These are phyloP conservation scores for Drosophila oshimai DNA, from an alignment of 1,140 invertebrate species.

Conservation along the genomic window DNA sequence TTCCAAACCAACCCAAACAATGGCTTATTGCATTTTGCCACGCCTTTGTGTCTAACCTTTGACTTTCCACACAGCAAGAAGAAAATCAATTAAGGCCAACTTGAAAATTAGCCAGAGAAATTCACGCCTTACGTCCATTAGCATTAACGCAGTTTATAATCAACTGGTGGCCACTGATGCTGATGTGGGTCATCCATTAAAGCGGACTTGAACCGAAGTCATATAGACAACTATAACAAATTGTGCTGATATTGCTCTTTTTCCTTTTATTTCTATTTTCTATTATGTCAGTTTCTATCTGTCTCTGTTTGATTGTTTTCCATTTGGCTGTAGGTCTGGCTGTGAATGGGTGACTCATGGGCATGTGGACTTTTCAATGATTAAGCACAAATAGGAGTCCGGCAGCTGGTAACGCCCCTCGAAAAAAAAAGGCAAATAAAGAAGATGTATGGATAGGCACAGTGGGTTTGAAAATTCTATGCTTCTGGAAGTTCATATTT, in stretches of 20 bases:
- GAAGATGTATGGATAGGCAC: not conserved
- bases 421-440: not conserved
- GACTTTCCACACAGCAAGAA: slow-evolving; percentile 5
- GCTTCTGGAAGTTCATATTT: not conserved
- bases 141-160: slow-evolving; percentile 31
- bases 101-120: slow-evolving; percentile 27
- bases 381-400: slow-evolving; percentile 37
- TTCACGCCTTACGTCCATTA: slow-evolving; percentile 27
- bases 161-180: slow-evolving; percentile 29
- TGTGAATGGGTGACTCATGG: slow-evolving; percentile 28
- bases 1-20: no score
- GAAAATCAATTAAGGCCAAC: slow-evolving; percentile 57
- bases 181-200: slow-evolving; percentile 35
- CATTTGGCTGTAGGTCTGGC: slow-evolving; percentile 18
- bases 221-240: slow-evolving; percentile 14
- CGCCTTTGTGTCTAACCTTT: slow-evolving; percentile 7
- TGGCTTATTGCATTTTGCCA: slow-evolving; percentile 19
- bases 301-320: slow-evolving; percentile 28
- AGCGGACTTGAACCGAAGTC: slow-evolving; percentile 16
- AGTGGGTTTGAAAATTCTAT: not conserved
- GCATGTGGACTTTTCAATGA: slow-evolving; percentile 31
- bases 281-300: slow-evolving; percentile 16
- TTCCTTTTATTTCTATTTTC: not conserved
- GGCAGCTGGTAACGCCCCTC: slow-evolving; percentile 35
- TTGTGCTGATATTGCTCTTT: slow-evolving; percentile 25